phyloP scores from a whole-genome alignment of 37 sponge, comb jelly and placozoan genomes.

The Cliona cf. orientalis region DNA sequence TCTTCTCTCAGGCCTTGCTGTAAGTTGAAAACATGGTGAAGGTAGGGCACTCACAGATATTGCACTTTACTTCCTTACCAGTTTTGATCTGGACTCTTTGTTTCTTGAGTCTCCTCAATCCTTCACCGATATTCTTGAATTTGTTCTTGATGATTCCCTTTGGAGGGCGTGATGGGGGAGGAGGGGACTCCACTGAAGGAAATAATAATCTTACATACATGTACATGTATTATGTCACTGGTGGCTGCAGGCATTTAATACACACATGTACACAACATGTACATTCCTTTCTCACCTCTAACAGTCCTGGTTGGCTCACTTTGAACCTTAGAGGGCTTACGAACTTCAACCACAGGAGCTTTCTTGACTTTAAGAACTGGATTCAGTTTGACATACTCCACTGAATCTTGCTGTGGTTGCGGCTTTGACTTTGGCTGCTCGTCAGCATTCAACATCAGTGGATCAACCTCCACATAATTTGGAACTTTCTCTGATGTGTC shows the following conservation, averaged over 20 bases:
- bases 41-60: neutral
- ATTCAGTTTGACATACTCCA: neutral
- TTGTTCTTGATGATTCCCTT: constrained; percentile 46
- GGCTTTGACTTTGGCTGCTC: neutral
- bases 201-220: neutral
- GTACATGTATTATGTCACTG: neutral
- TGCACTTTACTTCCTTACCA: neutral
- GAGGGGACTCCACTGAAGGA: neutral
- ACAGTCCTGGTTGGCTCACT: too few species aligned
- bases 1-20: neutral
- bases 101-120: constrained; percentile 22
- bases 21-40: neutral
- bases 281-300: neutral
- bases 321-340: too few species aligned
- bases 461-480: neutral
- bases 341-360: too few species aligned
- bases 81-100: neutral
- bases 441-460: too few species aligned
- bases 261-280: neutral
- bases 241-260: neutral
- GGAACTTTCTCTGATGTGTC: too few species aligned
- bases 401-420: neutral
- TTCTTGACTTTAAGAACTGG: too few species aligned
- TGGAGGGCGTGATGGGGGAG: constrained; percentile 8
- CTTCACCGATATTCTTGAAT: neutral